Conservation (phyloP, 2,888 invertebrate genomes). For the Teleogryllus oceanicus region DNA sequence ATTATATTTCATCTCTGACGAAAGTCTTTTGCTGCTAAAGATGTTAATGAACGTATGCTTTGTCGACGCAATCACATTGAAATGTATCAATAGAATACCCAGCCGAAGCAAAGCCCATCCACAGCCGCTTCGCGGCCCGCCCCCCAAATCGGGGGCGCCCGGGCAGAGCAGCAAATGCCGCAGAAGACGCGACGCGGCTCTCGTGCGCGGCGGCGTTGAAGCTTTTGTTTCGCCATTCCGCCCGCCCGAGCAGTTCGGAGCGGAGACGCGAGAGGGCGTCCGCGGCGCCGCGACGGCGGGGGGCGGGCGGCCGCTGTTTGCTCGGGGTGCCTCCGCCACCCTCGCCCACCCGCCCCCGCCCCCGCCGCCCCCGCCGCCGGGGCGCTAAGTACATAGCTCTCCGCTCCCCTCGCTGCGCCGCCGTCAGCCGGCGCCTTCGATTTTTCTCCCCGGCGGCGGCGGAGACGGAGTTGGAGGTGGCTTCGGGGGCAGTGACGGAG, state of each 20-base stretch:
- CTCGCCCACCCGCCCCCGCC: background rate
- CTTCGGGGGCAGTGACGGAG: too few relatives aligned
- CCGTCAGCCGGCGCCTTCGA: constrained; percentile 18
- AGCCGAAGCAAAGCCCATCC: background rate
- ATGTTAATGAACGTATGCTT: too few relatives aligned
- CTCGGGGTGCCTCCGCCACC: background rate
- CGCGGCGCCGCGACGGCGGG: background rate
- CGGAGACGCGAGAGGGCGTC: background rate
- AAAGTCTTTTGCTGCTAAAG: too few relatives aligned
- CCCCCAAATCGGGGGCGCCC: background rate
- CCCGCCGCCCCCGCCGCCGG: background rate
- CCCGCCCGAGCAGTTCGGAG: background rate
- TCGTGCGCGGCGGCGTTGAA: background rate
- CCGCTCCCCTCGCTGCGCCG: background rate
- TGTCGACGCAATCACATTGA: too few relatives aligned
- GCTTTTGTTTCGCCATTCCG: constrained; percentile 18
- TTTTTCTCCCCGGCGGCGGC: background rate
- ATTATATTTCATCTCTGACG: too few relatives aligned
- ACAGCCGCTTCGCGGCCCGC: too few relatives aligned
- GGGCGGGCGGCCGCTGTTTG: background rate
- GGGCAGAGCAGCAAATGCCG: background rate
- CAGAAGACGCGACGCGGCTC: background rate
- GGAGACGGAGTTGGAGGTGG: too few relatives aligned
- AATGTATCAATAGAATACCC: background rate
- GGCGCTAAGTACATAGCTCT: constrained; percentile 18